A percentile compares a stretch with the other conserved stretches of the same genome.
Conservation (phyloP, 2,888 invertebrate species). For the Tridacna gigas region DNA sequence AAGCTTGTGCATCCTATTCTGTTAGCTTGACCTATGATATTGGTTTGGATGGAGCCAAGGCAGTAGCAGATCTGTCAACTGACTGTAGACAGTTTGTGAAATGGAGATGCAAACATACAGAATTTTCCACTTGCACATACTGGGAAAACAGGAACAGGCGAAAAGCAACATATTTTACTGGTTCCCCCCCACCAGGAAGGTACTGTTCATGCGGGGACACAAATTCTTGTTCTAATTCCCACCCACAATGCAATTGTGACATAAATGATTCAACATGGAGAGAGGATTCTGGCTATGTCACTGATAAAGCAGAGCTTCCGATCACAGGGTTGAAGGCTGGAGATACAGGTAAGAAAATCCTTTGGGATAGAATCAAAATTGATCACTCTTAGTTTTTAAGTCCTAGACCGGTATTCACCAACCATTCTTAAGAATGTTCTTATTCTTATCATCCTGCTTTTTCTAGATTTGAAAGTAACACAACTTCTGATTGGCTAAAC, state of each 20-base stretch:
- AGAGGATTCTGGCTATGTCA: background rate
- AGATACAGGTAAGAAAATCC: constrained; percentile 8
- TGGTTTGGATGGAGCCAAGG: background rate
- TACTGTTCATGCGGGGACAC: constrained; percentile 15
- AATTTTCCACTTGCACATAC: background rate
- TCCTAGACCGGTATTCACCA: no score
- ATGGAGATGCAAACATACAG: background rate
- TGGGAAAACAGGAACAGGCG: background rate
- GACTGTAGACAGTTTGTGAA: constrained; percentile 8
- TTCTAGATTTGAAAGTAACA: no score
- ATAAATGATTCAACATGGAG: background rate
- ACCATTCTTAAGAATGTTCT: no score
- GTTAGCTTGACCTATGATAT: background rate
- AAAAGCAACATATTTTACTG: constrained; percentile 2
- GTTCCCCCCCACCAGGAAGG: constrained; percentile 5
- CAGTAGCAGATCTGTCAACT: background rate
- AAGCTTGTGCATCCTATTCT: background rate
- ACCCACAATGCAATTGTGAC: background rate
- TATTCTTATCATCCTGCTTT: no score
- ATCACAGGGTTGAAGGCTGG: constrained; percentile 13
- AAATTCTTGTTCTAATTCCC: background rate
- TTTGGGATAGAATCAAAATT: no score
- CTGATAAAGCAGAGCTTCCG: background rate
- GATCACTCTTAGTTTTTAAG: no score
- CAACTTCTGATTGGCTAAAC: no score